Percentiles rank a stretch among this genome's conserved stretches.
These are phyloP conservation scores for Nephrotoma guestfalica DNA, from an alignment of 2,888 invertebrate species.

Conservation along the genomic window DNA sequence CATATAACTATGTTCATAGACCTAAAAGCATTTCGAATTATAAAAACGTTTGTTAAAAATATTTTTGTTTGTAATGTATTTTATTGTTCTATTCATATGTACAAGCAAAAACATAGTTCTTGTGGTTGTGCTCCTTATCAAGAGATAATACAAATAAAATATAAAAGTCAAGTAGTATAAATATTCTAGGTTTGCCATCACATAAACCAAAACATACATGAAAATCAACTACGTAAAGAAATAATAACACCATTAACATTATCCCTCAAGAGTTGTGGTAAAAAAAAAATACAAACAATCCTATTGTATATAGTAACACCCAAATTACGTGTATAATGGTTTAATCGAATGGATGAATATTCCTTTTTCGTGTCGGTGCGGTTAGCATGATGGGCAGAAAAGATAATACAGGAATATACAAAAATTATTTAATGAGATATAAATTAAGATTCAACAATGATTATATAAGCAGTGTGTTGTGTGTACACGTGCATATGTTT, in stretches of 20 bases:
- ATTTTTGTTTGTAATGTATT: too few relatives aligned
- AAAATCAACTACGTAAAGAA: neutral
- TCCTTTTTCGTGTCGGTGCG: neutral
- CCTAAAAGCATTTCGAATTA: too few relatives aligned
- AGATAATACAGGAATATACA: neutral
- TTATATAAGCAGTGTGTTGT: neutral
- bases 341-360: neutral
- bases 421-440: neutral
- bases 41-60: too few relatives aligned
- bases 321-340: neutral
- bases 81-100: too few relatives aligned
- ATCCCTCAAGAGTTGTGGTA: neutral
- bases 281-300: neutral
- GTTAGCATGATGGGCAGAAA: neutral
- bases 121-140: too few relatives aligned
- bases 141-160: too few relatives aligned
- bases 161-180: too few relatives aligned
- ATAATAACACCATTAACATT: neutral
- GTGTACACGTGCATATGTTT: neutral
- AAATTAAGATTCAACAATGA: neutral
- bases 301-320: neutral
- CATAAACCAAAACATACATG: neutral
- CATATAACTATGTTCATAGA: too few relatives aligned
- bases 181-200: too few relatives aligned
- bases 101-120: too few relatives aligned